These are phyloP conservation scores for Aleiodes testaceus DNA, from an alignment of 2,888 invertebrate genomes.

Conservation along the genomic window DNA sequence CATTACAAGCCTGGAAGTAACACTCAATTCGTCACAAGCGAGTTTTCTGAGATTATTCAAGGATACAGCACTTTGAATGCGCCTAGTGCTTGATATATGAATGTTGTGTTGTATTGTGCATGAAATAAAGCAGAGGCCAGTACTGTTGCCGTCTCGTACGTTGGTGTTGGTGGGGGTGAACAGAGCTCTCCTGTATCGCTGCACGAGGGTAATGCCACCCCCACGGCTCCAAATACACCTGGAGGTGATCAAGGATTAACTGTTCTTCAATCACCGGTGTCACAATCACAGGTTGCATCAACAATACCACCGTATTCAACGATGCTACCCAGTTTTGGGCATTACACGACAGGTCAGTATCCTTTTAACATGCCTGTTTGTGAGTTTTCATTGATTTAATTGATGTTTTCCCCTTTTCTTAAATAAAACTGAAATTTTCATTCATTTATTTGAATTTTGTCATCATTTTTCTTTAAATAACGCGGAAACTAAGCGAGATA, in stretches of 20 bases:
- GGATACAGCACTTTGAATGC: constrained; percentile 44
- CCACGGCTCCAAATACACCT: constrained; percentile 69
- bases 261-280: constrained; percentile 78
- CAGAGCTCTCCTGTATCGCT: constrained; percentile 71
- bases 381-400: background rate
- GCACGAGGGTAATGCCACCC: constrained; percentile 71
- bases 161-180: constrained; percentile 70
- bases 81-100: constrained; percentile 69
- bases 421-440: background rate
- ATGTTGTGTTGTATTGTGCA: constrained; percentile 71
- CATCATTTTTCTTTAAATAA: background rate
- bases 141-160: constrained; percentile 71
- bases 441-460: background rate
- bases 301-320: constrained; percentile 77
- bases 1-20: constrained; percentile 16
- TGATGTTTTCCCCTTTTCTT: background rate
- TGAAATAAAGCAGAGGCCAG: constrained; percentile 70
- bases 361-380: background rate
- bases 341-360: constrained; percentile 80
- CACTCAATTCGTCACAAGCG: constrained; percentile 18
- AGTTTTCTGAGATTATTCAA: constrained; percentile 19
- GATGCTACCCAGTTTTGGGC: constrained; percentile 82
- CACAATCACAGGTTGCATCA: constrained; percentile 71
- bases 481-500: too few species aligned
- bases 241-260: constrained; percentile 72